A percentile compares a stretch with the other conserved stretches of the same genome.
phyloP scores from a whole-genome alignment of 2,888 invertebrate species.

The Dasypolia templi region DNA sequence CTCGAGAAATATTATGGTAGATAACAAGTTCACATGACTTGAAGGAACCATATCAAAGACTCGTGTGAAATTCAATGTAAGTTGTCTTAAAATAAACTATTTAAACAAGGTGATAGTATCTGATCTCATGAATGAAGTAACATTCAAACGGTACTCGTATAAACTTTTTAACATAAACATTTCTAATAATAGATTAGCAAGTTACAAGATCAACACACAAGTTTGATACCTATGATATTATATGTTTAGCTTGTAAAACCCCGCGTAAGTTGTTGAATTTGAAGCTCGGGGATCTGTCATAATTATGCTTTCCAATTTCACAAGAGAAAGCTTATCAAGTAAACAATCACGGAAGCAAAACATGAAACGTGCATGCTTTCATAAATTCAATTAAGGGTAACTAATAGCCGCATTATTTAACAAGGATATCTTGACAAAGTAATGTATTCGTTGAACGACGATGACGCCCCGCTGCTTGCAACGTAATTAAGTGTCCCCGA shows the following conservation, averaged over 20 bases:
- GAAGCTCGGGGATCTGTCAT: background rate
- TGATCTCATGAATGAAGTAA: slow-evolving; percentile 33
- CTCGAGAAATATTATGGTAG: slow-evolving; percentile 2
- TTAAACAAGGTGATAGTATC: slow-evolving; percentile 18
- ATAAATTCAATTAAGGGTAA: slow-evolving; percentile 79
- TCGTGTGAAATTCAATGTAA: slow-evolving; percentile 6
- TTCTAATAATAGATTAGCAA: background rate
- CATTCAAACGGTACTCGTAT: background rate
- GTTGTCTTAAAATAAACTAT: slow-evolving; percentile 39
- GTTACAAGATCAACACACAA: background rate
- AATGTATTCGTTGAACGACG: slow-evolving; percentile 81
- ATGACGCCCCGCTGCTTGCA: slow-evolving; percentile 85
- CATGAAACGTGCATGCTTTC: slow-evolving; percentile 58
- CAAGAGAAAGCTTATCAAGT: slow-evolving; percentile 27
- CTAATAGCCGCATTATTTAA: slow-evolving; percentile 81
- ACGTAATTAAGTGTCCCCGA: slow-evolving; percentile 84
- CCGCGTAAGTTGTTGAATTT: background rate
- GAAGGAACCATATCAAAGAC: slow-evolving; percentile 12
- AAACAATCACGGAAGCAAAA: slow-evolving; percentile 53
- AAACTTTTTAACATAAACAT: background rate
- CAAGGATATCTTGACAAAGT: slow-evolving; percentile 80
- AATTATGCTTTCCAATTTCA: slow-evolving; percentile 12
- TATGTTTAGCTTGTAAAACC: background rate
- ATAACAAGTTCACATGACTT: slow-evolving; percentile 10
- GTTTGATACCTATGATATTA: background rate